These are phyloP conservation scores for Sylvicola cinctus DNA, from an alignment of 2,888 invertebrate genomes.

Conservation along the genomic window DNA sequence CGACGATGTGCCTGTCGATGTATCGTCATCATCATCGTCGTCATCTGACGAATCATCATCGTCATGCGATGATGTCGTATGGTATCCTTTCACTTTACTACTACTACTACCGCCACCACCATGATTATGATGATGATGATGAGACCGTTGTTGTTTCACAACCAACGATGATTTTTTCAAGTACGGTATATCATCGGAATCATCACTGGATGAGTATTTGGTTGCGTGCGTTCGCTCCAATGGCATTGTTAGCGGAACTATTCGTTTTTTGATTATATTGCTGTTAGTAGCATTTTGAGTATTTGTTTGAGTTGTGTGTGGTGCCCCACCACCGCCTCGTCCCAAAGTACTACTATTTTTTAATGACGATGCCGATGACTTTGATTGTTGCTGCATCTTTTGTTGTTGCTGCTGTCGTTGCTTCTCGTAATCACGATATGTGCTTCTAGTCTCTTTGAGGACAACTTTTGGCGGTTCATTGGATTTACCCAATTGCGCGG, in stretches of 20 bases:
- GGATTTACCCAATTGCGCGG: not conserved
- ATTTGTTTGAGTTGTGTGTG: too few species aligned
- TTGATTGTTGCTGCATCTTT: constrained; percentile 5
- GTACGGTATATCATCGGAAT: constrained; percentile 15
- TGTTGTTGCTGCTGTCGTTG: constrained; percentile 12
- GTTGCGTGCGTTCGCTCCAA: constrained; percentile 14
- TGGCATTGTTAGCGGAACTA: constrained; percentile 18
- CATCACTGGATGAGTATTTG: constrained; percentile 4
- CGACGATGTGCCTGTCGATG: not conserved
- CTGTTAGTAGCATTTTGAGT: not conserved
- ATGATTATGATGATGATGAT: too few species aligned
- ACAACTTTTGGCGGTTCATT: constrained; percentile 18
- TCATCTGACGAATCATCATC: constrained; percentile 2
- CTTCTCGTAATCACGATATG: constrained; percentile 29
- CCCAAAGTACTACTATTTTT: not conserved
- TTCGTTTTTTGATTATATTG: constrained; percentile 11
- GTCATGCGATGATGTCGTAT: not conserved
- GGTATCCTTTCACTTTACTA: too few species aligned
- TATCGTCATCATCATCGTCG: constrained; percentile 1
- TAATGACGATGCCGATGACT: constrained; percentile 2
- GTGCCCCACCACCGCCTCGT: constrained; percentile 3
- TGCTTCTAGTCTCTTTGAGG: constrained; percentile 30
- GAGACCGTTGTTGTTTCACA: too few species aligned
- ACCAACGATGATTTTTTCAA: too few species aligned
- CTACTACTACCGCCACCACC: too few species aligned